A percentile compares a stretch with the other conserved stretches of the same genome.
These are phyloP conservation scores for Platalea minor DNA, from an alignment of 2,797 vertebrate genomes.

Conservation along the genomic window DNA sequence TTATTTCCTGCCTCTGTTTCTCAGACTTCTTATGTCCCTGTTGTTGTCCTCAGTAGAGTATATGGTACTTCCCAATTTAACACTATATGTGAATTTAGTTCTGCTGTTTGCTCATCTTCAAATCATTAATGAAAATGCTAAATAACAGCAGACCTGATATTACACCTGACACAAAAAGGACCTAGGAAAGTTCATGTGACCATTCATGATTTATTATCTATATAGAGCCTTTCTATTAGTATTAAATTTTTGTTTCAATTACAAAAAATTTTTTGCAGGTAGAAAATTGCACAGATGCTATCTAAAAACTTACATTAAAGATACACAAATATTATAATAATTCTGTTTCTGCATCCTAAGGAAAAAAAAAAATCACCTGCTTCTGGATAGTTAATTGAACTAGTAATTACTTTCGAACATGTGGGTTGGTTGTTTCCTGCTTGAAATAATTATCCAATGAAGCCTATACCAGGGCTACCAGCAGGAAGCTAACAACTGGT, in stretches of 20 bases:
- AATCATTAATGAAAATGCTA: not conserved
- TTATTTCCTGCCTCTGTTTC: not conserved
- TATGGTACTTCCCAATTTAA: not conserved
- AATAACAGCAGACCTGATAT: not conserved
- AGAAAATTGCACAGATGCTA: not conserved
- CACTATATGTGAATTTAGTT: not conserved
- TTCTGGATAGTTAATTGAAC: slow-evolving; percentile 67
- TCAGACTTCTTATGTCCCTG: not conserved
- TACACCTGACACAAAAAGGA: not conserved
- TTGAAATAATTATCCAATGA: slow-evolving; percentile 69
- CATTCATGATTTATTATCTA: not conserved
- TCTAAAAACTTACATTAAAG: slow-evolving; percentile 12
- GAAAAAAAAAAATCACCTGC: slow-evolving; percentile 7
- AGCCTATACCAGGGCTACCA: slow-evolving; percentile 40
- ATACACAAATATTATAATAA: not conserved
- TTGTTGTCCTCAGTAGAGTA: not conserved
- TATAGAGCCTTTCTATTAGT: not conserved
- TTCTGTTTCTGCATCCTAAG: not conserved
- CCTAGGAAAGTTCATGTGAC: not conserved
- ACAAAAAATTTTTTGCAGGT: not conserved
- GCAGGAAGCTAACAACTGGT: slow-evolving; percentile 62
- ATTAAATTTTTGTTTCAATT: slow-evolving; percentile 4
- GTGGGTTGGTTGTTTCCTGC: slow-evolving; percentile 62
- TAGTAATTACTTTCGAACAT: slow-evolving; percentile 69
- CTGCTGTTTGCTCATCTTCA: not conserved